Percentiles rank a stretch among this genome's conserved stretches.
phyloP scores from a whole-genome alignment of 2,797 vertebrate genomes.

The Otus scops region DNA sequence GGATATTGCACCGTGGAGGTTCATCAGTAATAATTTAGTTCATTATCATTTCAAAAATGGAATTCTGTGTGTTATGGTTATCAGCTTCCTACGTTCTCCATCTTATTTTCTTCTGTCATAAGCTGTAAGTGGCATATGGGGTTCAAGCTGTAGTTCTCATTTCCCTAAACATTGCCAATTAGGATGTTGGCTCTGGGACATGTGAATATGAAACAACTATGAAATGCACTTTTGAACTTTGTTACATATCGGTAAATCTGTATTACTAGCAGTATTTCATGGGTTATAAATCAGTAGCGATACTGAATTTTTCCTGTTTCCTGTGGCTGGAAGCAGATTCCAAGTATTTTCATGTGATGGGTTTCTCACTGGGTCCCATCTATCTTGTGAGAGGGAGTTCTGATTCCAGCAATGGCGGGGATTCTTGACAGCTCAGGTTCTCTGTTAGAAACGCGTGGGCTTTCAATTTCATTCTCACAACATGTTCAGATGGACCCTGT shows the following conservation, averaged over 20 bases:
- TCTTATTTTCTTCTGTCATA: background rate
- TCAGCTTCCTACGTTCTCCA: background rate
- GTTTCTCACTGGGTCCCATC: background rate
- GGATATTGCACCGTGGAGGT: background rate
- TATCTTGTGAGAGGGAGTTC: background rate
- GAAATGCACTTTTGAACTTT: background rate
- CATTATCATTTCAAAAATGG: background rate
- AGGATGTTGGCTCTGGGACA: background rate
- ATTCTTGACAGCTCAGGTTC: background rate
- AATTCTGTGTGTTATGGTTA: background rate
- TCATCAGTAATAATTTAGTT: background rate
- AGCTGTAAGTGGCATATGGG: background rate
- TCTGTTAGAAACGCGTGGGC: background rate
- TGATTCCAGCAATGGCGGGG: background rate
- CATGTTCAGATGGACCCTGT: background rate
- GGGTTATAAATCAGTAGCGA: constrained; percentile 8
- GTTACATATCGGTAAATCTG: background rate
- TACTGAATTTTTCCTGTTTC: background rate
- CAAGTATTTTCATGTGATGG: background rate
- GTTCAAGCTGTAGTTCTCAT: background rate
- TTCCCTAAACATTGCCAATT: background rate
- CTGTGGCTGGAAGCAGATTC: background rate
- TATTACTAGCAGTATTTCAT: background rate
- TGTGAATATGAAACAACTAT: background rate
- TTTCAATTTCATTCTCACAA: background rate